phyloP scores from a whole-genome alignment of 2,888 invertebrate species.

The Chloroclystis v-ata region DNA sequence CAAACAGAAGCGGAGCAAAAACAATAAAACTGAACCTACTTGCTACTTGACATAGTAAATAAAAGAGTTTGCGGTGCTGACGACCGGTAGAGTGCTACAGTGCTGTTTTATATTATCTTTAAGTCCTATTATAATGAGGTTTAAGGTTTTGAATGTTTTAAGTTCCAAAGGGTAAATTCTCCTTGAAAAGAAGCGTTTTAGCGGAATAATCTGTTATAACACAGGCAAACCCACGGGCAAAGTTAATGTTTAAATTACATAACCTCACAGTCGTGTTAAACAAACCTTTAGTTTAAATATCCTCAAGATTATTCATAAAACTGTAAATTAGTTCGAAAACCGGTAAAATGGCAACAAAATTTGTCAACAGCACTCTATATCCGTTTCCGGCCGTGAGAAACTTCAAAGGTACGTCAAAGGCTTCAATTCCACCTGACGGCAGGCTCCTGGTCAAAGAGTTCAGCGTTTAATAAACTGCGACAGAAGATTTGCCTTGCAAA shows the following conservation, averaged over 20 bases:
- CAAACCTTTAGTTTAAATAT: too few species aligned
- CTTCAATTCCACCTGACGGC: slow-evolving; percentile 12
- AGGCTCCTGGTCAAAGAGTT: slow-evolving; percentile 6
- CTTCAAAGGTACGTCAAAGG: slow-evolving; percentile 8
- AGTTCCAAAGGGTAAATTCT: too few species aligned
- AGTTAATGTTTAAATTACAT: too few species aligned
- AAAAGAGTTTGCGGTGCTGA: slow-evolving; percentile 4
- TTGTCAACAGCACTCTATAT: neutral
- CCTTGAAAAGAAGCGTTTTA: too few species aligned
- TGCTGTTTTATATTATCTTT: too few species aligned
- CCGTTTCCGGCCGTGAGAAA: neutral
- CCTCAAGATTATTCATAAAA: too few species aligned
- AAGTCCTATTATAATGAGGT: too few species aligned
- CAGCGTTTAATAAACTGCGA: slow-evolving; percentile 7
- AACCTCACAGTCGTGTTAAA: too few species aligned
- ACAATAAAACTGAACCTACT: slow-evolving; percentile 6
- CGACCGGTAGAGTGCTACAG: neutral
- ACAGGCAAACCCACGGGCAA: too few species aligned
- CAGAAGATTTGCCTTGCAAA: neutral
- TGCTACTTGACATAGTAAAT: slow-evolving; percentile 13
- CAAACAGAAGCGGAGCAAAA: slow-evolving; percentile 8
- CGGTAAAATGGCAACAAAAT: neutral
- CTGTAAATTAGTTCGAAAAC: too few species aligned
- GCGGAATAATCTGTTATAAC: too few species aligned
- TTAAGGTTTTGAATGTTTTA: too few species aligned